phyloP scores from a whole-genome alignment of 2,888 invertebrate species.

The Lepeophtheirus nordmannii region DNA sequence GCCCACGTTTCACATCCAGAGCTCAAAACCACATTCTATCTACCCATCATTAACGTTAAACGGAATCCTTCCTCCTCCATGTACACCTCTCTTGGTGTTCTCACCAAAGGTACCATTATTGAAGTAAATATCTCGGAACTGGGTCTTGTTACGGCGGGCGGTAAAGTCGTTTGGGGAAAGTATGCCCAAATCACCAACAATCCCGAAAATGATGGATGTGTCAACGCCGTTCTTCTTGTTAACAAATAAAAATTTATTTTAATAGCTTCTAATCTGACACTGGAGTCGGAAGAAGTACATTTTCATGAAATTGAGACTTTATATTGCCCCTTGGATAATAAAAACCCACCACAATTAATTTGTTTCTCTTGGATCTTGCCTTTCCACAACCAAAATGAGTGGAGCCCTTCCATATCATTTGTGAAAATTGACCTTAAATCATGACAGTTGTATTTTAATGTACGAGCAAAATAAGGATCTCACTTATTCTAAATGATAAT shows the following conservation, averaged over 20 bases:
- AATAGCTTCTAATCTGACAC: neutral
- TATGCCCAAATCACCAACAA: constrained; percentile 99
- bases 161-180: constrained; percentile 99
- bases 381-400: constrained; percentile 17
- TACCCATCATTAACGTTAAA: constrained; percentile 97
- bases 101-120: constrained; percentile 93
- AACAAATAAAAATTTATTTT: constrained; percentile 12
- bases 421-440: constrained; percentile 5
- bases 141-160: constrained; percentile 93
- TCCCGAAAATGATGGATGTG: constrained; percentile 98
- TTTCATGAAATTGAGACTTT: constrained; percentile 12
- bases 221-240: constrained; percentile 92
- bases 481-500: neutral
- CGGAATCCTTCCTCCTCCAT: constrained; percentile 94
- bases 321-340: constrained; percentile 18
- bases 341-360: constrained; percentile 15
- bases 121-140: constrained; percentile 97
- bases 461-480: no score
- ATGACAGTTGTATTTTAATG: neutral
- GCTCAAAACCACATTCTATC: constrained; percentile 86
- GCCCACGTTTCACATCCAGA: constrained; percentile 99
- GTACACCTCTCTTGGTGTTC: constrained; percentile 92
- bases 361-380: constrained; percentile 3
- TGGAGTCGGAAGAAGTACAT: constrained; percentile 9
- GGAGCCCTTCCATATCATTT: constrained; percentile 12